phyloP scores from a whole-genome alignment of 2,113 vertebrate genomes.

The Eudyptes chrysolophus region DNA sequence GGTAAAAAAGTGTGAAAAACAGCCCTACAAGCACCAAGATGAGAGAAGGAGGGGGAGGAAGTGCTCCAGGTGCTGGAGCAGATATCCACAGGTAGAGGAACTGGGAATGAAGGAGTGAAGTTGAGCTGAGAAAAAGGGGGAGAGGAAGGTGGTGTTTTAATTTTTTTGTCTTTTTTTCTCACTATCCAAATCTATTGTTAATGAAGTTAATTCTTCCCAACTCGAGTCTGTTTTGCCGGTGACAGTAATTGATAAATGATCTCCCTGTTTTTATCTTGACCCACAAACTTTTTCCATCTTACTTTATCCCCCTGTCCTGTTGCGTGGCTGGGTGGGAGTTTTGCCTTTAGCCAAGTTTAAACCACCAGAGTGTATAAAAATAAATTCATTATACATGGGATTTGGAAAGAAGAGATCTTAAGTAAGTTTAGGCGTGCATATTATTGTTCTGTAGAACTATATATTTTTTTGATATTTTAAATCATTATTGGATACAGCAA shows the following conservation, averaged over 20 bases:
- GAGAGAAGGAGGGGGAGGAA: background rate
- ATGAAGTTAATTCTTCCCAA: background rate
- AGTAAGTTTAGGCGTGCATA: background rate
- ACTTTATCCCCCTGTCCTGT: background rate
- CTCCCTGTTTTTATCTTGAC: background rate
- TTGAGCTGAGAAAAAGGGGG: background rate
- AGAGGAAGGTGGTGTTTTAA: background rate
- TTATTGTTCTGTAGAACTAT: background rate
- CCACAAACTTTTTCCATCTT: background rate
- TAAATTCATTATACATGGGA: background rate
- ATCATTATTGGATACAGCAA: background rate
- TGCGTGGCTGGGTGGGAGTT: background rate
- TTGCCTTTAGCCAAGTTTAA: background rate
- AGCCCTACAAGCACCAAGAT: rapidly evolving
- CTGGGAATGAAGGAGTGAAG: background rate
- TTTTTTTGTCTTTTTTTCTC: background rate
- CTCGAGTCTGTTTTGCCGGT: background rate
- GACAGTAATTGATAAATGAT: background rate
- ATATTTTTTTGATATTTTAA: background rate
- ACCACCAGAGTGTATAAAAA: background rate
- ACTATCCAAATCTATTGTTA: background rate
- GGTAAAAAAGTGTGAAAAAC: background rate
- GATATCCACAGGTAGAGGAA: too few species aligned
- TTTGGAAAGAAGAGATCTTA: background rate
- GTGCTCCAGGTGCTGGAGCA: background rate